Base-by-base conservation (phyloP, 64 coral and sea anemone genomes). In the Pocillopora damicornis region DNA sequence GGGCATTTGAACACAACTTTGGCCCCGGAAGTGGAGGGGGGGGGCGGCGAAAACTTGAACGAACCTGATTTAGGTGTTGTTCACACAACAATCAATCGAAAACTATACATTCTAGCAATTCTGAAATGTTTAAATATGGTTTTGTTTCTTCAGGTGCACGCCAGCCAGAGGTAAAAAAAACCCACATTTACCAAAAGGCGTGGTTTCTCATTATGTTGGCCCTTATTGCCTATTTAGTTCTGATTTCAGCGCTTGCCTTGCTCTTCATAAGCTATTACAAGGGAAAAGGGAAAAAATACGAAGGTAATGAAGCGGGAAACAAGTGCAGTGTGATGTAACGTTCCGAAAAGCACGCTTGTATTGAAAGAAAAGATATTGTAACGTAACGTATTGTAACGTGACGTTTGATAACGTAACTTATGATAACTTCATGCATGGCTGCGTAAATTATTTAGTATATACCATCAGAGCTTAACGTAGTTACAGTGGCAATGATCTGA, bases 201-300 rank as follows among this genome's bases (percentile, higher is more conserved):
- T 92, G 90, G 90, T 92, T 92, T 75, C 63, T 92, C 0, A 74
- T 58, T 17, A 17, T 92, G 59, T 22, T 92, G 0, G 82, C 77
- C 7, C 81, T 92, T 22, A 76, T 64, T 65, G 63, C 74, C 15
- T 79, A 79, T 35, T 9, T 79, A 10, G 7, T 92, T 4, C 42
- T 92, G 23, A 65, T 92, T 26, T n/a, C 76, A 30, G 30, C 79
- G 42, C 60, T 88, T 59, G 83, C 20, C 20, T 12, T 92, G 26
- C 51, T 92, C 12, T 86, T 79, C 66, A n/a, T 35, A 9, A 86
- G 58, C 58, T 76, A 25, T 13, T 69, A 79, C 36, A 66, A 58
- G 6, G 81, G 38, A 73, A 51, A 66, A 71, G 90, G 90, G 11
- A 74, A 75, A 13, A 87, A 73, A 58, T 92, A 91, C n/a, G 76